Percentiles rank a stretch among this genome's conserved stretches.
These are phyloP conservation scores for Spilarctia lutea DNA, from an alignment of 2,888 invertebrate genomes.

Conservation along the genomic window DNA sequence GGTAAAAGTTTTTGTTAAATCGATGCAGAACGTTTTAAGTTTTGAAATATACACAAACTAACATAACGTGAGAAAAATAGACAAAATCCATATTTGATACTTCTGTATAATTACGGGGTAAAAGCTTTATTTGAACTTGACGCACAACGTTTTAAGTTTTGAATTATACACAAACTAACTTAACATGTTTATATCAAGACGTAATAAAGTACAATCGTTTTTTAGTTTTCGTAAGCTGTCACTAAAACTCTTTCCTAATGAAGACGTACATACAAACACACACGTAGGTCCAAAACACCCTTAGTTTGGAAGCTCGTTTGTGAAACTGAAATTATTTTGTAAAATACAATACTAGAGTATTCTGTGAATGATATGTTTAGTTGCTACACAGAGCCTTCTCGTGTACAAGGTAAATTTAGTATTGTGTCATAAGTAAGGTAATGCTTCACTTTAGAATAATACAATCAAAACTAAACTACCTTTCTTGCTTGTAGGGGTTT, in stretches of 20 bases:
- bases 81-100: no score
- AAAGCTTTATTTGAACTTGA: no score
- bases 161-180: no score
- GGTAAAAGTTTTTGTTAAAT: no score
- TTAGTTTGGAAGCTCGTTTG: constrained; percentile 24
- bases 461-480: background rate
- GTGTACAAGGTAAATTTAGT: constrained; percentile 11
- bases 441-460: constrained; percentile 2
- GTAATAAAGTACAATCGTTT: no score
- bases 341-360: constrained; percentile 28
- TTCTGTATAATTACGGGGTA: no score
- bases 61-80: no score
- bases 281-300: background rate
- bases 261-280: constrained; percentile 10
- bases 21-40: no score
- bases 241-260: background rate
- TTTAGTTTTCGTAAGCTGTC: no score
- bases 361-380: constrained; percentile 22
- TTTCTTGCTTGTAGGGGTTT: background rate
- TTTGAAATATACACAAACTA: no score
- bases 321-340: constrained; percentile 35
- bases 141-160: no score
- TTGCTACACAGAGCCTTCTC: constrained; percentile 7
- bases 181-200: no score
- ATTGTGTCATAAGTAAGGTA: constrained; percentile 10